phyloP scores from a whole-genome alignment of 2,797 vertebrate species.

The Spinus olivaceus region DNA sequence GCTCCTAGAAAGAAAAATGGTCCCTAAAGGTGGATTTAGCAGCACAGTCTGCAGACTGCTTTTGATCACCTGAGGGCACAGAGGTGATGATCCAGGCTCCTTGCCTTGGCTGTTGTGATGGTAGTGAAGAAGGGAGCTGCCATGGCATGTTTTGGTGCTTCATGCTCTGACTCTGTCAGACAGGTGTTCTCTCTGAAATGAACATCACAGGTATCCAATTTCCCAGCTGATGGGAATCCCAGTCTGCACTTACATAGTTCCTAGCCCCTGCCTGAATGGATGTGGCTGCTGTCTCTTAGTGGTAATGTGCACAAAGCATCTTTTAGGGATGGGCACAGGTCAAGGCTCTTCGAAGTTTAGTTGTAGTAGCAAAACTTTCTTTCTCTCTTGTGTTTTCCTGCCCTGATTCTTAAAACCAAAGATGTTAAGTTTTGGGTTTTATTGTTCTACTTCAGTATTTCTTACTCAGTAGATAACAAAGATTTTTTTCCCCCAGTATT shows the following conservation, averaged over 20 bases:
- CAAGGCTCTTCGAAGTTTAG: neutral
- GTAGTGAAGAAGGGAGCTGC: neutral
- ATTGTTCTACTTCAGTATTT: neutral
- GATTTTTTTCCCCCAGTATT: neutral
- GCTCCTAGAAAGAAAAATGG: neutral
- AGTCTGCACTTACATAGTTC: neutral
- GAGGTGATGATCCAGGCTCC: neutral
- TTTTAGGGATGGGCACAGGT: neutral
- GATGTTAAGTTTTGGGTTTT: neutral
- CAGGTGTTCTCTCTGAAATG: neutral
- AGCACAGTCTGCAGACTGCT: neutral
- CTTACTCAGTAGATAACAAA: neutral
- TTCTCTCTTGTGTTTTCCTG: neutral
- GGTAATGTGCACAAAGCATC: neutral
- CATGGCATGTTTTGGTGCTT: neutral
- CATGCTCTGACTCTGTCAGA: neutral
- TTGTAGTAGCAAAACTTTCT: neutral
- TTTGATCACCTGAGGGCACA: neutral
- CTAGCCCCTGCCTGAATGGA: neutral
- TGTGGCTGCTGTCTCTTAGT: neutral
- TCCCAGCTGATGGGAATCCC: neutral
- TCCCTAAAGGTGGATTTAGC: neutral
- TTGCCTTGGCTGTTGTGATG: neutral
- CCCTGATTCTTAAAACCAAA: neutral
- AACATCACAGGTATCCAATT: neutral